Evolutionary conservation across 2,113 vertebrate species (phyloP), one percentile per base, ranked within the genome.

Genomic region (Caloenas nicobarica): DNA sequence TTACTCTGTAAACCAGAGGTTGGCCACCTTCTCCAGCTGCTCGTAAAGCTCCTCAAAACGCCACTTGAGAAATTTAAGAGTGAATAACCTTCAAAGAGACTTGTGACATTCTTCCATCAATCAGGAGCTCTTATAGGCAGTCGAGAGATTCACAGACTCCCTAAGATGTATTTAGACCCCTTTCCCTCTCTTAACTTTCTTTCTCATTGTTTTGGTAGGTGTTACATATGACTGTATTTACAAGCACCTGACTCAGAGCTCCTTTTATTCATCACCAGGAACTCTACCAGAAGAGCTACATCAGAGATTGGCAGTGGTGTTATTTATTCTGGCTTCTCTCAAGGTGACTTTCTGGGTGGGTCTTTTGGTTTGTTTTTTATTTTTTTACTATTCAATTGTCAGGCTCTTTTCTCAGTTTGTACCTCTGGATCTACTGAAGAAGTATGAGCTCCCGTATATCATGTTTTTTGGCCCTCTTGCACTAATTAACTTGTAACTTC

Each of bases 401-500:
- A 86, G 76, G 34, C 15, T 80, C 71, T 95, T 97, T 78, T 96
- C 86, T 91, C 77, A 26, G 50, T 95, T 97, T 94, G 36, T 64
- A 34, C 84, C 91, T 89, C 92, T 95, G 93, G 86, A 95, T 96
- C 44, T 94, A 91, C 88, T 88, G 91, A 91, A 86, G 95, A 69
- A 82, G 58, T 58, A 68, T 40, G 21, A 94, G 61, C 66, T 80
- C 89, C 76, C 1, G 4, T 95, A 87, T 94, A 80, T 93, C 82
- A 82, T 24, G 70, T 24, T 1, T 8, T 86, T 87, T 85, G 51
- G 86, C 74, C 34, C 34, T 95, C 73, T 96, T 95, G 71, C 84
- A 70, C 91, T 97, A 96, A 97, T 97, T 96, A 98, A 91, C 91
- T 97, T 79, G 93, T 97, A 97, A 97, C 93, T 97, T 92, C 81